Evolutionary conservation across 92 coral and sea anemone genomes (phyloP).

Genomic region (Palythoa caribaeorum): DNA sequence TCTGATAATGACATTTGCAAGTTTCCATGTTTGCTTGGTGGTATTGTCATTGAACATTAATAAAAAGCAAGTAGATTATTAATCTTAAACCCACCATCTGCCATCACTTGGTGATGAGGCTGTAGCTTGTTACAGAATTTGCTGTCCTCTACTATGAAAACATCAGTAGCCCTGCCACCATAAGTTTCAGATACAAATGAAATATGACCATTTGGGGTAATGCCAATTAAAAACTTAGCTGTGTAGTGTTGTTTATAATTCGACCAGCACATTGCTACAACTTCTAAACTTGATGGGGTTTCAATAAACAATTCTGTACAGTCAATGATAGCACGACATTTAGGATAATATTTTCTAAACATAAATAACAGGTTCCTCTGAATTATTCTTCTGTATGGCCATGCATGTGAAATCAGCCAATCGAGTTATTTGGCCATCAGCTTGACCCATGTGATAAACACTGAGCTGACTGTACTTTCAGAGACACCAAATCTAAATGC

Average conservation of each 20-base stretch:
- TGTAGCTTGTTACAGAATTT: conserved; percentile 51
- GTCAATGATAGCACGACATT: conserved; percentile 8
- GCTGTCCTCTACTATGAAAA: conserved; percentile 43
- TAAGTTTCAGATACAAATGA: conserved; percentile 63
- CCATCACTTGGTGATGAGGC: conserved; percentile 55
- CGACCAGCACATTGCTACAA: conserved; percentile 50
- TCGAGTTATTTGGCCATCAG: not conserved
- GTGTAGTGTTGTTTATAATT: conserved; percentile 49
- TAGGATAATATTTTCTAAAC: conserved; percentile 10
- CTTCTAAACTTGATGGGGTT: conserved; percentile 24
- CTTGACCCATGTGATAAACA: conserved; percentile 3
- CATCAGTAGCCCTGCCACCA: conserved; percentile 73
- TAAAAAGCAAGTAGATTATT: conserved; percentile 48
- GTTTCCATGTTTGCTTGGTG: conserved; percentile 47
- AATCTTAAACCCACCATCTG: conserved; percentile 56
- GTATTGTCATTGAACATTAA: conserved; percentile 37
- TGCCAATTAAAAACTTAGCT: conserved; percentile 51
- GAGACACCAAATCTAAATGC: conserved; percentile 26
- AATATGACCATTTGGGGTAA: conserved; percentile 62
- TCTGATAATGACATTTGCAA: conserved; percentile 47
- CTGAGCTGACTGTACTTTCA: conserved; percentile 9
- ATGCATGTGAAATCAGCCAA: not conserved
- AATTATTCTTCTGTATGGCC: conserved; percentile 3
- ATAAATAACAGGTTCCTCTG: not conserved
- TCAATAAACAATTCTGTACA: conserved; percentile 4